These are phyloP conservation scores for Lepidochrysops patricia DNA, from an alignment of 2,888 invertebrate genomes.

Conservation along the genomic window DNA sequence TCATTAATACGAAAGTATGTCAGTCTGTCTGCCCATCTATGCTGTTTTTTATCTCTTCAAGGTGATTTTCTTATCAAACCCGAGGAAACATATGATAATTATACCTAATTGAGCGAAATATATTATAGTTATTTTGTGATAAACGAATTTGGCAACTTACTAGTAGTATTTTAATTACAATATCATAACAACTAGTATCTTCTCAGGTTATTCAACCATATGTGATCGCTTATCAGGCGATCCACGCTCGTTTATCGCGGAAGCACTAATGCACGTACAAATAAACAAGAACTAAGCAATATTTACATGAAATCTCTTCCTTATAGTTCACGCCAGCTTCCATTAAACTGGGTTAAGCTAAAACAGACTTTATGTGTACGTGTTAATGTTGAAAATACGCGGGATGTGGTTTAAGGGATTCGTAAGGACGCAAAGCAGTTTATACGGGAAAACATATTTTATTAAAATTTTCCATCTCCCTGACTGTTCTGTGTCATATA, in stretches of 20 bases:
- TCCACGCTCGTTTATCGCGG: neutral
- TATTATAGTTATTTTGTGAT: no score
- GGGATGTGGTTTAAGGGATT: slow-evolving; percentile 42
- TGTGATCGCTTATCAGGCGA: neutral
- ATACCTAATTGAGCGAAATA: no score
- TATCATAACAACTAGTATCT: no score
- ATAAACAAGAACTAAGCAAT: slow-evolving; percentile 37
- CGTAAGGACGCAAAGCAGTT: slow-evolving; percentile 48
- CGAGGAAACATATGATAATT: no score
- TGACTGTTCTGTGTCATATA: slow-evolving; percentile 38
- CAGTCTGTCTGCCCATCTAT: no score
- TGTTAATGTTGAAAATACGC: slow-evolving; percentile 22
- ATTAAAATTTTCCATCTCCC: slow-evolving; percentile 60
- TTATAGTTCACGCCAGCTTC: slow-evolving; percentile 33
- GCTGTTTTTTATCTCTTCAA: no score
- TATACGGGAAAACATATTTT: slow-evolving; percentile 56
- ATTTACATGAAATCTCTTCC: slow-evolving; percentile 42
- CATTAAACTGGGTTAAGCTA: slow-evolving; percentile 16
- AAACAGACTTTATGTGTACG: slow-evolving; percentile 21
- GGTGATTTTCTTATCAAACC: no score
- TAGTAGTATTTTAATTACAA: no score
- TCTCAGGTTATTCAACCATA: no score
- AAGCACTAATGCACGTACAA: slow-evolving; percentile 15
- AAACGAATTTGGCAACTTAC: no score
- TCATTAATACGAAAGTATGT: no score